These are phyloP conservation scores for Nycticebus coucang DNA, from an alignment of 2,113 vertebrate genomes.

Conservation along the genomic window DNA sequence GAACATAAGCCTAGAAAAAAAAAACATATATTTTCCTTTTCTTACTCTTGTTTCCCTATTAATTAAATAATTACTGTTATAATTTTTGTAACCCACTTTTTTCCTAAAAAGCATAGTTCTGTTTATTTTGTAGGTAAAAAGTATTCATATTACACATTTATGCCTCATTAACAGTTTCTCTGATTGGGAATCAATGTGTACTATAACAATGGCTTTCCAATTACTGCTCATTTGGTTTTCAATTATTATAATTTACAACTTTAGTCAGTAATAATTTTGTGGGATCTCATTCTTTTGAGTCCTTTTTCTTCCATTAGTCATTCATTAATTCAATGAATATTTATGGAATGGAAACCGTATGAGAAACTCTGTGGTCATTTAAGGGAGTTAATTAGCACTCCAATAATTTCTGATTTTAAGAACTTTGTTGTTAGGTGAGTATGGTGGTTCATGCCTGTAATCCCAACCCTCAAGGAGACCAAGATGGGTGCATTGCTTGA, in stretches of 20 bases:
- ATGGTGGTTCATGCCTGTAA: too few species aligned
- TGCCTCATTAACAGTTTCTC: neutral
- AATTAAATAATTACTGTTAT: neutral
- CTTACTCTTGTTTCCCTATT: neutral
- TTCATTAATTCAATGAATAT: neutral
- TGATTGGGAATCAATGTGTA: neutral
- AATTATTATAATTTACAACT: neutral
- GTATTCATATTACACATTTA: neutral
- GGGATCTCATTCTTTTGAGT: neutral
- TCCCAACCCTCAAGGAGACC: too few species aligned
- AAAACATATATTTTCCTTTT: neutral
- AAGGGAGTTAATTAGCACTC: neutral
- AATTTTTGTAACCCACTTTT: neutral
- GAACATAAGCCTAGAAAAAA: too few species aligned
- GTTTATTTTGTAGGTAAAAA: neutral
- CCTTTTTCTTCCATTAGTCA: neutral
- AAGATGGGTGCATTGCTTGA: too few species aligned
- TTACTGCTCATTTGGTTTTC: neutral
- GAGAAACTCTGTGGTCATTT: neutral
- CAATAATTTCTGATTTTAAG: too few species aligned
- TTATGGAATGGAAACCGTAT: too few species aligned
- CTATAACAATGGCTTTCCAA: neutral
- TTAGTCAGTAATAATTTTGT: neutral
- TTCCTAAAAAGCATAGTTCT: neutral
- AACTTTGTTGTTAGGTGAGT: too few species aligned